Evolutionary conservation across 2,888 invertebrate species (phyloP), one percentile per base, ranked within the genome.

Genomic region (Yponomeuta malinellus): DNA sequence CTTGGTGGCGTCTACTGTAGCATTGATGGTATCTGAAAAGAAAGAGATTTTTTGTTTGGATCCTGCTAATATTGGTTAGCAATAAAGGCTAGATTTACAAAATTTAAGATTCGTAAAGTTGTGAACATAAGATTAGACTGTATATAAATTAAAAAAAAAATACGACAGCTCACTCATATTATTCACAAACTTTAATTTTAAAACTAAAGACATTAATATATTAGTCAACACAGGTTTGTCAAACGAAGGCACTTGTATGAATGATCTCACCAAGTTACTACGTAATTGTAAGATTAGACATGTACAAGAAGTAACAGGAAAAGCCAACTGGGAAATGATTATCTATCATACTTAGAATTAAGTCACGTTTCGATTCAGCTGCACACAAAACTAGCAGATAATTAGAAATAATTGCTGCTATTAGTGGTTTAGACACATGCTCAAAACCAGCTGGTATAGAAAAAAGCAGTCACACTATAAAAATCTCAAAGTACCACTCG

Each of bases 1-100:
- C 85, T 91, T 91, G 0, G 89, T 89, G 1, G 80, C 81, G 75
- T 90, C 91, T 29, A 90, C 88, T 0, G 91, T 89, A 2, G 86
- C 77, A 79, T 85, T 82, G 76, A 91, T 83, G n/a, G 90, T 83
- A 71, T 92, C 92, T 92, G 83, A 31, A 64, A 74, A 48, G 63
- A 67, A 64, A 23, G n/a, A 23, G 64, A n/a, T 67, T n/a, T 29
- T n/a, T 2, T 0, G 2, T 15, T n/a, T 5, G 63, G n/a, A 63
- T 10, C 63, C 33, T 33, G 3, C 33, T 33, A 5, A 33, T 33
- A 2, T 33, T 33, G 33, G 33, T 33, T 33, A n/a, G n/a, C n/a
- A n/a, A n/a, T n/a, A n/a, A 43, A 43, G 43, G 43, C 43, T 43
- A 43, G 9, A 5, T 43, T 33, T 33, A 33, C 33, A 33, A 5